Evolutionary conservation across 2,113 vertebrate species (phyloP).

Genomic region (Thalassarche chlororhynchos): DNA sequence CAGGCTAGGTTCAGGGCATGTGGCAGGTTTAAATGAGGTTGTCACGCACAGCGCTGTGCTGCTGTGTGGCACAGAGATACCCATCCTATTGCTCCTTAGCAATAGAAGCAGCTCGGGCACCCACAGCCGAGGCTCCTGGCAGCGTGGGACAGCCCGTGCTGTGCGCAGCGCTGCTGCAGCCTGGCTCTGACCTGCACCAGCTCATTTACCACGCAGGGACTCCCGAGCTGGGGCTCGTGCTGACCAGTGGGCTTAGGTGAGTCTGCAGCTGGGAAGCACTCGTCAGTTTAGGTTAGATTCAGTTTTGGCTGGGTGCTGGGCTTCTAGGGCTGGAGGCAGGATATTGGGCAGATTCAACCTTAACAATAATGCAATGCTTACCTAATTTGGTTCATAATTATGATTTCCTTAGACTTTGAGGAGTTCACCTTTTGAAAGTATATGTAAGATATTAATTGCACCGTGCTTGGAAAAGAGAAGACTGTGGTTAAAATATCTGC

Average conservation of each 20-base stretch:
- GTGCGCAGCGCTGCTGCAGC: background rate
- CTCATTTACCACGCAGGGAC: background rate
- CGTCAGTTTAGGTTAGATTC: rapidly evolving
- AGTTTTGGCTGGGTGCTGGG: background rate
- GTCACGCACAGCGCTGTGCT: background rate
- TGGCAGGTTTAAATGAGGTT: too few species aligned
- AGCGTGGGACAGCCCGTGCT: background rate
- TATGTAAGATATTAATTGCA: background rate
- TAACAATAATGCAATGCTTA: too few species aligned
- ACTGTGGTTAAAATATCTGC: background rate
- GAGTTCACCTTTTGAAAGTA: background rate
- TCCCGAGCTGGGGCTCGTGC: background rate
- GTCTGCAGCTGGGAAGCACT: background rate
- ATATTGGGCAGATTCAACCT: too few species aligned
- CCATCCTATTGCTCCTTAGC: background rate
- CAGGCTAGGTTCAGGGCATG: background rate
- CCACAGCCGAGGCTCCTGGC: background rate
- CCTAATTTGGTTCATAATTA: background rate
- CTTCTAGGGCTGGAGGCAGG: background rate
- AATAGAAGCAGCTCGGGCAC: too few species aligned
- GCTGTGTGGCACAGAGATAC: too few species aligned
- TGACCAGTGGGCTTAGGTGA: too few species aligned
- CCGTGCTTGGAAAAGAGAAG: background rate
- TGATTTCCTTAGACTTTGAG: background rate
- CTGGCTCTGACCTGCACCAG: background rate